Evolutionary conservation across 2,888 invertebrate genomes (phyloP), one percentile per base, ranked within the genome.

Genomic region (Smittia sp.): DNA sequence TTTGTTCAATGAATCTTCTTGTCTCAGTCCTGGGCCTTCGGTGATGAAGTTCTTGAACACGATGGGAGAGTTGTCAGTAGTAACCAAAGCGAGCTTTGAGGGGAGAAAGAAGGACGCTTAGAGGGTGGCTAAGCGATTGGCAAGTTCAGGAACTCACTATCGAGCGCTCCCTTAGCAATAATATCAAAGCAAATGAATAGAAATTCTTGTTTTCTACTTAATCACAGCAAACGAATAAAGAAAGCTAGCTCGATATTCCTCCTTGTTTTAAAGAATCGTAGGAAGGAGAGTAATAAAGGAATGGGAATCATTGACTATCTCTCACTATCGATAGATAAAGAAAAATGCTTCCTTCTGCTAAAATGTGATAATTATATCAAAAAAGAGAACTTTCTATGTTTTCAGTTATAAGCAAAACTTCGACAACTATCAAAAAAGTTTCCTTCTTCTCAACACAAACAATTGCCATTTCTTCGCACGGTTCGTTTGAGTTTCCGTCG

Each of bases 311-410:
- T 58, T 58, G 58, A 58, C 58, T 58, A 58, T 22, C 58, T 58
- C 22, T 20, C 58, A 13, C 58, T 58, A 58, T 58, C 58, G 22
- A 58, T 22, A 18, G 58, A 58, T 58, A 22, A 58, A 58, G 22
- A 46, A 63, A 66, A 39, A 72, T 72, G 72, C 72, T 72, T 72
- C 72, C 72, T 72, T 72, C 63, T 27, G 72, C 72, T 72, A 39
- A 63, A 63, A 72, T 72, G 72, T 72, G 72, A 72, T 72, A 72
- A 52, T 72, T 72, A 72, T 72, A 72, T 72, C 72, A 72, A 62
- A 72, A 32, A 52, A 15, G n/a, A 46, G 11, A 46, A 58, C 18
- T 20, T 20, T 20, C 22, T 58, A 20, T 58, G 58, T 58, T 58
- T 58, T 58, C 58, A 58, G 22, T 58, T 58, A 1, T 58, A 20